Conservation (phyloP, 2,888 invertebrate species). For the Cerceris ruficornis region DNA sequence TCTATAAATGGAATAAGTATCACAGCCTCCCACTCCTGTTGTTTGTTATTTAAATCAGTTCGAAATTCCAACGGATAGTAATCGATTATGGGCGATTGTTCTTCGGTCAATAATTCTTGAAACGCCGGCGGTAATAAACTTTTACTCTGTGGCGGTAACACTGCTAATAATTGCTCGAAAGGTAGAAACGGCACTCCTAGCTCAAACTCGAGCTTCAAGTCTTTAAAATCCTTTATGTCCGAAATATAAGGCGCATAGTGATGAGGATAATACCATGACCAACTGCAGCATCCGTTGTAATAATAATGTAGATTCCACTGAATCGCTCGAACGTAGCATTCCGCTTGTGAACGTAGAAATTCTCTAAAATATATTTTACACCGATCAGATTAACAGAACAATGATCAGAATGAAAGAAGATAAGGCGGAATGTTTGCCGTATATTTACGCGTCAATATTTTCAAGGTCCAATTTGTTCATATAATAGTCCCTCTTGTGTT, state of each 20-base stretch:
- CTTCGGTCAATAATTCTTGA: conserved; percentile 90
- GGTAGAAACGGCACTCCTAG: conserved; percentile 94
- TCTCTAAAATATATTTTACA: conserved; percentile 84
- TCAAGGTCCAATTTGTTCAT: conserved; percentile 92
- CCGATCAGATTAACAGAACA: neutral
- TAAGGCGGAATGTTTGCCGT: neutral
- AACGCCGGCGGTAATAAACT: conserved; percentile 89
- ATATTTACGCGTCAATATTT: conserved; percentile 89
- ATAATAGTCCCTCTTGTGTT: conserved; percentile 96
- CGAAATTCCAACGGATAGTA: conserved; percentile 96
- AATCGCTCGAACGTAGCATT: conserved; percentile 94
- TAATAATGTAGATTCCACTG: conserved; percentile 99
- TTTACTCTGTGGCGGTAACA: conserved; percentile 93
- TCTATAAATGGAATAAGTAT: conserved; percentile 97
- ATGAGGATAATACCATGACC: conserved; percentile 99
- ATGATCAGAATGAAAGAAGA: neutral
- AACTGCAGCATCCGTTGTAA: conserved; percentile 97
- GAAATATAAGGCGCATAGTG: conserved; percentile 99
- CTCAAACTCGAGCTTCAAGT: conserved; percentile 91
- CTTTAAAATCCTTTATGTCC: conserved; percentile 92
- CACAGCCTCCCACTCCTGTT: conserved; percentile 98
- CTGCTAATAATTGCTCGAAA: conserved; percentile 94
- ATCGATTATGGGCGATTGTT: conserved; percentile 90
- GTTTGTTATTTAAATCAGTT: conserved; percentile 97
- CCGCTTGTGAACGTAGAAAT: conserved; percentile 91